These are phyloP conservation scores for Drosophila glabriapex DNA, from an alignment of 2,888 invertebrate species.

Conservation along the genomic window DNA sequence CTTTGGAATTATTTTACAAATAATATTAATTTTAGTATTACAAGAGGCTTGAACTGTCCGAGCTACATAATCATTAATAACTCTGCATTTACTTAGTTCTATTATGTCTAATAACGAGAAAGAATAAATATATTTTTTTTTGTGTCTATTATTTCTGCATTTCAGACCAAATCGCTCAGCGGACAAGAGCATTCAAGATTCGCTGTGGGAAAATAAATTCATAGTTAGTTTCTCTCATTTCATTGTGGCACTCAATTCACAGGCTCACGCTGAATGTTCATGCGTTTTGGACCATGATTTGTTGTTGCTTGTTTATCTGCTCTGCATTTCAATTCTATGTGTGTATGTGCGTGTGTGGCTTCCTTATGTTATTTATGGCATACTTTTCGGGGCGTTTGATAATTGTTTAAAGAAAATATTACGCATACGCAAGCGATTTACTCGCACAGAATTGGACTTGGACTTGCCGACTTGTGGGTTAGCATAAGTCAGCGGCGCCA, in stretches of 20 bases:
- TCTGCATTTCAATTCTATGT: slow-evolving; percentile 25
- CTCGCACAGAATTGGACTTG: slow-evolving; percentile 20
- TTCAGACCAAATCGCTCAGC: neutral
- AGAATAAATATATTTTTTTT: too few species aligned
- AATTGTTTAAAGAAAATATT: slow-evolving; percentile 80
- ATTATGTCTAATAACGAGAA: neutral
- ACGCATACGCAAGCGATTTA: slow-evolving; percentile 73
- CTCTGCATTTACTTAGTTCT: neutral
- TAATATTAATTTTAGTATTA: neutral
- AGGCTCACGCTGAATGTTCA: slow-evolving; percentile 35
- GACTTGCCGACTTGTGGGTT: slow-evolving; percentile 21
- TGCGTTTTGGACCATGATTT: slow-evolving; percentile 72
- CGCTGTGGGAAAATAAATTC: slow-evolving; percentile 23
- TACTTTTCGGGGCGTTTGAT: slow-evolving; percentile 74
- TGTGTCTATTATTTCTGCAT: neutral
- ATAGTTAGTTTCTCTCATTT: slow-evolving; percentile 44
- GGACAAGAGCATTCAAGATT: slow-evolving; percentile 42
- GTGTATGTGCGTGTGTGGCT: slow-evolving; percentile 16
- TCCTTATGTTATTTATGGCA: slow-evolving; percentile 69
- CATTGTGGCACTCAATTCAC: slow-evolving; percentile 63
- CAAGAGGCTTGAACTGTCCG: neutral
- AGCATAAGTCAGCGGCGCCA: slow-evolving; percentile 67
- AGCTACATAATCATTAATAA: neutral
- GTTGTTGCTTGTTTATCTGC: slow-evolving; percentile 52
- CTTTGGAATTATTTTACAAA: neutral